Percentiles rank a stretch among this genome's conserved stretches.
Evolutionary conservation across 2,797 vertebrate species (phyloP).

Genomic region (Spinus olivaceus): DNA sequence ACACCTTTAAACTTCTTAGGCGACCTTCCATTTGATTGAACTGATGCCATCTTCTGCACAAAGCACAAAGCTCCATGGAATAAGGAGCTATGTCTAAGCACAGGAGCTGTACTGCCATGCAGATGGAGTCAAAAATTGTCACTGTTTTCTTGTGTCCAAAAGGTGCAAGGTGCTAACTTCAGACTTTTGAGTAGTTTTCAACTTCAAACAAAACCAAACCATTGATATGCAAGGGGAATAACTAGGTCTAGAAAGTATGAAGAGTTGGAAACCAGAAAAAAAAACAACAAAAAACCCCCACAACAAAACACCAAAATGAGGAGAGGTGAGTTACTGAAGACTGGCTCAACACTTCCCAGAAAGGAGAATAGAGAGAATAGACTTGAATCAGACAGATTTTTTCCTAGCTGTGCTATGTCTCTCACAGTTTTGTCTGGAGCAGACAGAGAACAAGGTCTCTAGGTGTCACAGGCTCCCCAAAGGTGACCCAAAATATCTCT

Average conservation of each 20-base stretch:
- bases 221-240: background rate
- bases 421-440: background rate
- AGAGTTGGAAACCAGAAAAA: background rate
- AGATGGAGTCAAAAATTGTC: background rate
- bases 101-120: background rate
- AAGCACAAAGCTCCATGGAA: background rate
- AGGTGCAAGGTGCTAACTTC: background rate
- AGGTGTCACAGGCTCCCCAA: background rate
- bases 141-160: background rate
- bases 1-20: background rate
- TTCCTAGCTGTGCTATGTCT: background rate
- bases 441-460: background rate
- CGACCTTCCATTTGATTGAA: background rate
- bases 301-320: background rate
- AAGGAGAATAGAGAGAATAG: background rate
- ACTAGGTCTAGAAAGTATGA: background rate
- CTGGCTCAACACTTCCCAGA: background rate
- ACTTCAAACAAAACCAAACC: background rate
- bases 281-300: fast-evolving
- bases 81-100: background rate
- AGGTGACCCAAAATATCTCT: background rate
- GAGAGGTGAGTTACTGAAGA: background rate
- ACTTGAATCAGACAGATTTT: background rate
- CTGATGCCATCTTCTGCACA: background rate
- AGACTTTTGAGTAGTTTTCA: background rate